phyloP scores from a whole-genome alignment of 37 sponge, comb jelly and placozoan species.

The Cladorhizidae sp. region DNA sequence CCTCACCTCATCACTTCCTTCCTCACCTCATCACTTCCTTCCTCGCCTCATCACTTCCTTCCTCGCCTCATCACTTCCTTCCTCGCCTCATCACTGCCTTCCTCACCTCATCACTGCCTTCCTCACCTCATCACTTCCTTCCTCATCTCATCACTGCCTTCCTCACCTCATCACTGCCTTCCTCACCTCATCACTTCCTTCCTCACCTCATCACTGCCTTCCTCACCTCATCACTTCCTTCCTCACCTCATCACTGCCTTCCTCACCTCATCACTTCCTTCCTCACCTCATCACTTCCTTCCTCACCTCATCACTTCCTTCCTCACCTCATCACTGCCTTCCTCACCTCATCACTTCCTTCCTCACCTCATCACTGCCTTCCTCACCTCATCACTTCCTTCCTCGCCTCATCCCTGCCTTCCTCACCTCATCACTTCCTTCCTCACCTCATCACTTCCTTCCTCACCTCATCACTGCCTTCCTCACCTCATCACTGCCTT shows the following conservation, averaged over 20 bases:
- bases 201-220: too few relatives aligned
- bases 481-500: neutral
- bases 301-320: neutral
- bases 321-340: too few relatives aligned
- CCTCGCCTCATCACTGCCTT: neutral
- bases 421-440: neutral
- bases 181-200: neutral
- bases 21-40: neutral
- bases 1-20: neutral
- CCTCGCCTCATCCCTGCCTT: neutral
- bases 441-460: too few relatives aligned
- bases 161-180: too few relatives aligned
- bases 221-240: neutral
- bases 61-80: too few relatives aligned
- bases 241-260: neutral
- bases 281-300: too few relatives aligned
- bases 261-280: neutral
- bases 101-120: neutral
- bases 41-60: neutral
- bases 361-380: neutral
- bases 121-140: neutral
- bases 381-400: neutral
- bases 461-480: neutral
- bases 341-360: neutral
- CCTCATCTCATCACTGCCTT: neutral